Percentiles rank a stretch among this genome's conserved stretches.
phyloP scores from a whole-genome alignment of 1,140 invertebrate genomes.

The Drosophila navojoa region DNA sequence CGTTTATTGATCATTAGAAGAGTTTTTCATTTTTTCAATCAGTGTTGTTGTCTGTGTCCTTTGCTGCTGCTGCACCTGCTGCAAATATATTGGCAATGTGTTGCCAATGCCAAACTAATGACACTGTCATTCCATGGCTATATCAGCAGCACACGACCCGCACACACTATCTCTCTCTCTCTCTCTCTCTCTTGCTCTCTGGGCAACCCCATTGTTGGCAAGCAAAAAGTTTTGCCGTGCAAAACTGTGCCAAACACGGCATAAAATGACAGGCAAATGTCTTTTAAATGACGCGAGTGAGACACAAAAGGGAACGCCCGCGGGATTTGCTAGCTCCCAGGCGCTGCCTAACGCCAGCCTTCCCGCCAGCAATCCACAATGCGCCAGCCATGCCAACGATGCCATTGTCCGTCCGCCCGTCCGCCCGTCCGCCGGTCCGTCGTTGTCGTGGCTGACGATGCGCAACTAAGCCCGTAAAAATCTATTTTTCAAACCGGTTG shows the following conservation, averaged over 20 bases:
- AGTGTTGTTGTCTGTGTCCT: neutral
- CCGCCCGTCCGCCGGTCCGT: conserved; percentile 10
- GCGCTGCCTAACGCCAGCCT: neutral
- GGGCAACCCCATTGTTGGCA: conserved; percentile 39
- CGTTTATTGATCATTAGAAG: conserved; percentile 65
- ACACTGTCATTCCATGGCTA: conserved; percentile 45
- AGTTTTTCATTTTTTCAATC: conserved; percentile 19
- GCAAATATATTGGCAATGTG: conserved; percentile 79
- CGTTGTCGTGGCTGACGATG: conserved; percentile 74
- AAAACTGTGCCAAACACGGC: conserved; percentile 81
- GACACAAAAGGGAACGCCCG: conserved; percentile 79
- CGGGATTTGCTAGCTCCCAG: conserved; percentile 58
- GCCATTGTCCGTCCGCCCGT: conserved; percentile 31
- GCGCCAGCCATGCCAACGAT: conserved; percentile 41
- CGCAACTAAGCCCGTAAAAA: conserved; percentile 81
- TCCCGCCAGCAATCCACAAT: conserved; percentile 29
- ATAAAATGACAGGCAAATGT: conserved; percentile 82
- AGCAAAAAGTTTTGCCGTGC: conserved; percentile 49
- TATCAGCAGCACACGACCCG: conserved; percentile 9
- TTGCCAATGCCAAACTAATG: conserved; percentile 81
- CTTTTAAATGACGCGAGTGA: conserved; percentile 82
- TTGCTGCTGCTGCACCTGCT: conserved; percentile 58
- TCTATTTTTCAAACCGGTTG: conserved; percentile 82
- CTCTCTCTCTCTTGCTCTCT: neutral
- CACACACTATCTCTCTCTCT: neutral